Evolutionary conservation across 2,797 vertebrate species (phyloP).

Genomic region (Kryptopterus vitreolus): DNA sequence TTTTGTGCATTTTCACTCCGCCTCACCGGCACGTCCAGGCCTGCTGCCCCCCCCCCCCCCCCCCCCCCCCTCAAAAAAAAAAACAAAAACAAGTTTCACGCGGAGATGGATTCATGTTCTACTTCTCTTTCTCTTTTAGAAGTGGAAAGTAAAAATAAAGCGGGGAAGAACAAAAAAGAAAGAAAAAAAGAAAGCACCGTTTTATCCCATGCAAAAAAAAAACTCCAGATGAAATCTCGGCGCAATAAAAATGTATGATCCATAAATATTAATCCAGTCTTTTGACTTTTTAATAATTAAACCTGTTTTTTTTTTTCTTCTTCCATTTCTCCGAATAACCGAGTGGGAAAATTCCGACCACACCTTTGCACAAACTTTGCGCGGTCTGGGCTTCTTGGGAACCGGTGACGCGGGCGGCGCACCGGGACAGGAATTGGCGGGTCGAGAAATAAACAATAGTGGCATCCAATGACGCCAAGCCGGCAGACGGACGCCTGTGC

Average conservation of each 20-base stretch:
- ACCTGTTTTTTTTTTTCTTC: conserved; percentile 9
- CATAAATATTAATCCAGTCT: conserved; percentile 38
- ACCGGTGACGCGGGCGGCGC: conserved; percentile 27
- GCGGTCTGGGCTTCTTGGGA: background rate
- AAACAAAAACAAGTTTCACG: background rate
- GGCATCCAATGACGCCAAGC: too few species aligned
- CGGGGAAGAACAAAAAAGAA: too few species aligned
- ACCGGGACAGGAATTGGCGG: too few species aligned
- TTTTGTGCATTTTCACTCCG: conserved; percentile 13
- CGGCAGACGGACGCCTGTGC: too few species aligned
- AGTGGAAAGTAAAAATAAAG: background rate
- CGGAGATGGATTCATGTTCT: background rate
- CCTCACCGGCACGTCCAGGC: background rate
- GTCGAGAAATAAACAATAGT: too few species aligned
- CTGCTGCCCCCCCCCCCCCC: background rate
- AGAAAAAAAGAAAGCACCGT: background rate
- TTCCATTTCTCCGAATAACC: background rate
- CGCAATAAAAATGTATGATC: conserved; percentile 37
- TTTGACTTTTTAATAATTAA: conserved; percentile 46
- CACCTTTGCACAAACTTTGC: background rate
- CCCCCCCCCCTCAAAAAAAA: too few species aligned
- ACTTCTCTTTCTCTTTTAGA: background rate
- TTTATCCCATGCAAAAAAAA: background rate
- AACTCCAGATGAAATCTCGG: background rate
- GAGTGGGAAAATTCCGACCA: background rate